phyloP scores from a whole-genome alignment of 2,888 invertebrate species.

The Synanthedon vespiformis region DNA sequence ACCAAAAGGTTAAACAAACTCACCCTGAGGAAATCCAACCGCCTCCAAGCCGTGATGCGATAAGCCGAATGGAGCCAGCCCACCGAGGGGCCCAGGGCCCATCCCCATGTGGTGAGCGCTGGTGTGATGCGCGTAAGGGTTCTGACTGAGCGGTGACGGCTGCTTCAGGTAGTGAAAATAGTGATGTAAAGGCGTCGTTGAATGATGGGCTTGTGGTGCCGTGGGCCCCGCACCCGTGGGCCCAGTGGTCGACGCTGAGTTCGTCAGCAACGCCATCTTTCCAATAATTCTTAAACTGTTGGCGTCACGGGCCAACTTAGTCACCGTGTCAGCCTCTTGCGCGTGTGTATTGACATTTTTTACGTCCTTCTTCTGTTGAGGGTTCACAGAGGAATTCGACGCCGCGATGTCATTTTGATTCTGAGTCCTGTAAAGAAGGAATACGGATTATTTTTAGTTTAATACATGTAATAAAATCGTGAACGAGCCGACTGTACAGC shows the following conservation, averaged over 20 bases:
- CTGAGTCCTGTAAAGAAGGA: neutral
- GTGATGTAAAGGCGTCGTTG: slow-evolving; percentile 67
- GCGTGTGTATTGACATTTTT: slow-evolving; percentile 31
- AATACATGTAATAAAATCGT: too few species aligned
- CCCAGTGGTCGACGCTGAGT: slow-evolving; percentile 47
- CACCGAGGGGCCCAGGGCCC: slow-evolving; percentile 65
- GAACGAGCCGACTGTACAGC: too few species aligned
- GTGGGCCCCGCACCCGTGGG: slow-evolving; percentile 45
- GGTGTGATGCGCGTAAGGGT: slow-evolving; percentile 58
- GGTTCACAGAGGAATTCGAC: neutral
- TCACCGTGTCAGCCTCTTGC: slow-evolving; percentile 51
- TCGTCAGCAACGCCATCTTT: slow-evolving; percentile 61
- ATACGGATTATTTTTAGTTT: neutral
- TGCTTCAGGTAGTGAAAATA: slow-evolving; percentile 72
- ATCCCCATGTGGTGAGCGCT: slow-evolving; percentile 67
- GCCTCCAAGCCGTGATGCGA: slow-evolving; percentile 61
- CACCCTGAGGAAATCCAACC: slow-evolving; percentile 67
- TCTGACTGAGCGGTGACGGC: slow-evolving; percentile 63
- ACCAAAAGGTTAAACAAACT: slow-evolving; percentile 19
- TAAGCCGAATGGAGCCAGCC: slow-evolving; percentile 58
- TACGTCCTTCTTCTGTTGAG: neutral
- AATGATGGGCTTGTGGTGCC: slow-evolving; percentile 57
- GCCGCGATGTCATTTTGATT: neutral
- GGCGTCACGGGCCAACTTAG: slow-evolving; percentile 22
- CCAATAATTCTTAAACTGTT: neutral